A percentile compares a stretch with the other conserved stretches of the same genome.
Evolutionary conservation across 2,113 vertebrate species (phyloP).

Genomic region (Halcyon senegalensis): DNA sequence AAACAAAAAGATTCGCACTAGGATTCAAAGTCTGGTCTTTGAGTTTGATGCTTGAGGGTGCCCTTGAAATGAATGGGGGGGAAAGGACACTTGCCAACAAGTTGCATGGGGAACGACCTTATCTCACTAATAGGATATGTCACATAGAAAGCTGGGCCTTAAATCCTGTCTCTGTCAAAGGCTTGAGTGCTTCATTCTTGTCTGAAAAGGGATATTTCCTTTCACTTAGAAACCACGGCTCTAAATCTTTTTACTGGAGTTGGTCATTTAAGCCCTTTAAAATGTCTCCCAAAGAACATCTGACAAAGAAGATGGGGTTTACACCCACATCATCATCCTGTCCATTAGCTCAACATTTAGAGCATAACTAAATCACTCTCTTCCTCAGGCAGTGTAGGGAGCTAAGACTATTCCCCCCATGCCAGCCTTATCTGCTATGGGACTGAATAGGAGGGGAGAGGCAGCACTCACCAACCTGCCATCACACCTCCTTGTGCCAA

Average conservation of each 20-base stretch:
- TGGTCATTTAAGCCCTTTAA: neutral
- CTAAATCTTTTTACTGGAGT: neutral
- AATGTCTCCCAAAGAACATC: neutral
- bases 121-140: neutral
- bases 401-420: neutral
- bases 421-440: neutral
- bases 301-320: neutral
- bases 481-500: neutral
- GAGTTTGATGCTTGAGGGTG: neutral
- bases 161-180: neutral
- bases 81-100: neutral
- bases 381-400: neutral
- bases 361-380: neutral
- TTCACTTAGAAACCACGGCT: neutral
- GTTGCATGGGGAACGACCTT: neutral
- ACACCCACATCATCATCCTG: neutral
- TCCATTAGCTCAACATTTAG: neutral
- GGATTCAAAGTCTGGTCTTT: neutral
- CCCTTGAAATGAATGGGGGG: neutral
- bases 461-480: neutral
- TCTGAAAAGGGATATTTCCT: neutral
- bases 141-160: neutral
- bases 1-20: neutral
- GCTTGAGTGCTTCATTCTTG: neutral
- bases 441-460: neutral